Percentiles rank a stretch among this genome's conserved stretches.
Evolutionary conservation across 2,797 vertebrate genomes (phyloP).

Genomic region (Sebastiscus tertius): DNA sequence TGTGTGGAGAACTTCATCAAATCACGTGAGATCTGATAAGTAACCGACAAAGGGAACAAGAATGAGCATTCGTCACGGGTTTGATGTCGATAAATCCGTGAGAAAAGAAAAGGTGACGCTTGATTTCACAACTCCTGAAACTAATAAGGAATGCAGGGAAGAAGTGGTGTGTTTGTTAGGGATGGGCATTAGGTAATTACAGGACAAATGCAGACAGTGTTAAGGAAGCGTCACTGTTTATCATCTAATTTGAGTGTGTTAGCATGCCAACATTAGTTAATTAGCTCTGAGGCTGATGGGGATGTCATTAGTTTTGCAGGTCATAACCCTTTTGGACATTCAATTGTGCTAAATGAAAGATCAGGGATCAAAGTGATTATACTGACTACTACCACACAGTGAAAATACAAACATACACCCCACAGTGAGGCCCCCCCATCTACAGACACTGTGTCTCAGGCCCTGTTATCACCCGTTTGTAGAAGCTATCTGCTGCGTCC

Average conservation of each 20-base stretch:
- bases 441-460: neutral
- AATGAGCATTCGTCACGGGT: neutral
- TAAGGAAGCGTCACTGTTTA: neutral
- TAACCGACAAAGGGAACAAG: neutral
- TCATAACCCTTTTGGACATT: too few species aligned
- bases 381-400: neutral
- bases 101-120: neutral
- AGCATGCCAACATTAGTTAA: neutral
- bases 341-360: neutral
- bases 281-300: neutral
- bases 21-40: neutral
- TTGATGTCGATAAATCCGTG: neutral
- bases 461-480: conserved; percentile 56
- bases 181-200: neutral
- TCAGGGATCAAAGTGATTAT: neutral
- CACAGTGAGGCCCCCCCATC: conserved; percentile 34
- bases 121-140: neutral
- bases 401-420: neutral
- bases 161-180: neutral
- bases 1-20: neutral
- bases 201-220: neutral
- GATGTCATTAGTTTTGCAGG: too few species aligned
- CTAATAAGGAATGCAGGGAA: neutral
- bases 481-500: conserved; percentile 68
- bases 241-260: neutral